Evolutionary conservation across 2,113 vertebrate species (phyloP).

Genomic region (Dermatemys mawii): DNA sequence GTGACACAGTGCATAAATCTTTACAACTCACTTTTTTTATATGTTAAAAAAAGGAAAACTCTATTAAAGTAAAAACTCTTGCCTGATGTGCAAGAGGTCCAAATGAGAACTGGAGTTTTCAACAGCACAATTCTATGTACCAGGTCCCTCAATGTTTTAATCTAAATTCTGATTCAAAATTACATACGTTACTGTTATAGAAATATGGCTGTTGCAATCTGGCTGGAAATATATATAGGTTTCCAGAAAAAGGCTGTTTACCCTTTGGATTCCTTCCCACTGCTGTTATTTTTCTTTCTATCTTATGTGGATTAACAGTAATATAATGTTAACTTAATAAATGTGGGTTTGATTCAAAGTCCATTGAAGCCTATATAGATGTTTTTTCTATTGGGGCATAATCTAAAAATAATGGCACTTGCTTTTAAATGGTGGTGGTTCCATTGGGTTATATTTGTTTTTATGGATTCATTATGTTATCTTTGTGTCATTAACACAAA

Average conservation of each 20-base stretch:
- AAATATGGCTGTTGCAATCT: not conserved
- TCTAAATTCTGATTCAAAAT: conserved; percentile 23
- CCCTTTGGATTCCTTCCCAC: not conserved
- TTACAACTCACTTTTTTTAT: conserved; percentile 26
- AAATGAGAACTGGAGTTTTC: conserved; percentile 10
- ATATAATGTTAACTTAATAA: not conserved
- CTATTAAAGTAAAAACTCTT: conserved; percentile 31
- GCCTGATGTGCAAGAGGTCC: conserved; percentile 17
- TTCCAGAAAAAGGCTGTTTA: not conserved
- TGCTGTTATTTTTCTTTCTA: not conserved
- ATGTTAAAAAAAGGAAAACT: conserved; percentile 36
- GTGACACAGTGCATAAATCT: conserved; percentile 66
- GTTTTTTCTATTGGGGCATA: not conserved
- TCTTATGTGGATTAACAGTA: not conserved
- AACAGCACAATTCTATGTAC: not conserved
- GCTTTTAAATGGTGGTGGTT: not conserved
- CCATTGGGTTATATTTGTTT: not conserved
- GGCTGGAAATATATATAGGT: not conserved
- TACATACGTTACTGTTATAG: not conserved
- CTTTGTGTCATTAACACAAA: not conserved
- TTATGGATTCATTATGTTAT: not conserved
- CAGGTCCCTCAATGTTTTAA: conserved; percentile 31
- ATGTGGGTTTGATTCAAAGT: not conserved
- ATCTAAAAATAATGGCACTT: not conserved
- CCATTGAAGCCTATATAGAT: not conserved